phyloP scores from a whole-genome alignment of 2,888 invertebrate genomes.

The Oeneis ivallda region DNA sequence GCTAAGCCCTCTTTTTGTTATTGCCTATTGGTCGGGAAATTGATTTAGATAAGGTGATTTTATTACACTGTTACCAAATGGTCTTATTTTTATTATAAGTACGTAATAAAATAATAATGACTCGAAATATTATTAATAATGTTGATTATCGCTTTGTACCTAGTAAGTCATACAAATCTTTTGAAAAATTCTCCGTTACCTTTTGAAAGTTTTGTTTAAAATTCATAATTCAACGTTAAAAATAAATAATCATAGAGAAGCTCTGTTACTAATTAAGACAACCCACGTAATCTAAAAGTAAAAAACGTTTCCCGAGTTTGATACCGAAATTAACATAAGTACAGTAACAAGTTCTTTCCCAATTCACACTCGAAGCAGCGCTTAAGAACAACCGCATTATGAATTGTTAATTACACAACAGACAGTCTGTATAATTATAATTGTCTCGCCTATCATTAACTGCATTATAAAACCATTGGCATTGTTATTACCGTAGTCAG shows the following conservation, averaged over 20 bases:
- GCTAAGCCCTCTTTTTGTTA: too few relatives aligned
- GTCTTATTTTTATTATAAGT: too few relatives aligned
- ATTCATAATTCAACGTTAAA: neutral
- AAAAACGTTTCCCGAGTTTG: neutral
- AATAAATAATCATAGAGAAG: neutral
- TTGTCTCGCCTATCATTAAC: slow-evolving; percentile 64
- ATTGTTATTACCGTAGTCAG: slow-evolving; percentile 58
- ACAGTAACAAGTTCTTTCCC: slow-evolving; percentile 4
- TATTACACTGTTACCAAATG: too few relatives aligned
- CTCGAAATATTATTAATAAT: too few relatives aligned
- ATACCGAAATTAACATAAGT: slow-evolving; percentile 2
- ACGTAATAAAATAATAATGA: too few relatives aligned
- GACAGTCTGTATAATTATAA: slow-evolving; percentile 51
- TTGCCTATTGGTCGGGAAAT: too few relatives aligned
- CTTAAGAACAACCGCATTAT: slow-evolving; percentile 12
- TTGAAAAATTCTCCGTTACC: too few relatives aligned
- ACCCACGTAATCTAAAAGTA: neutral
- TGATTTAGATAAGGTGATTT: too few relatives aligned
- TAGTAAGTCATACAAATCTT: too few relatives aligned
- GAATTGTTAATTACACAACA: slow-evolving; percentile 33
- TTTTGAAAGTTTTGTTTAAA: neutral
- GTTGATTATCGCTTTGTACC: too few relatives aligned
- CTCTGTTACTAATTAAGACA: slow-evolving; percentile 4
- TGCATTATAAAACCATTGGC: slow-evolving; percentile 54
- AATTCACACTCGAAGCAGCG: slow-evolving; percentile 7